phyloP scores from a whole-genome alignment of 2,888 invertebrate genomes.

The Podabrus alpinus region DNA sequence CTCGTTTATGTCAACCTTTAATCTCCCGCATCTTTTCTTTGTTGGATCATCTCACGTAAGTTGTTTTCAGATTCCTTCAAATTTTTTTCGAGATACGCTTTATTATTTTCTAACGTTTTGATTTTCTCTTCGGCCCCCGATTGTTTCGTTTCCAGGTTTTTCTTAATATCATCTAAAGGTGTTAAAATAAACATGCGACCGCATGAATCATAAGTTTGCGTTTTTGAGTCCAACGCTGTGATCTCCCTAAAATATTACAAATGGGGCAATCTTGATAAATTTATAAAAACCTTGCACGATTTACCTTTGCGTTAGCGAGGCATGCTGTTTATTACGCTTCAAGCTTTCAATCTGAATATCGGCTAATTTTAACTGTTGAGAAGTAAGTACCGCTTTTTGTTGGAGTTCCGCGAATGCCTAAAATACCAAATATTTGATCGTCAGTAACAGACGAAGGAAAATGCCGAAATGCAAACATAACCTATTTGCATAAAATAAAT shows the following conservation, averaged over 20 bases:
- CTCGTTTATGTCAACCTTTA: background rate
- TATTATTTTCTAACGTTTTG: constrained; percentile 73
- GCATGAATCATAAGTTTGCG: constrained; percentile 78
- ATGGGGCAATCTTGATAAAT: background rate
- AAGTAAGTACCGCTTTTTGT: constrained; percentile 78
- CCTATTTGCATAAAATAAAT: background rate
- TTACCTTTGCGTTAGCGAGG: constrained; percentile 70
- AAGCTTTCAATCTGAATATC: constrained; percentile 77
- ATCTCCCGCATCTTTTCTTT: constrained; percentile 58
- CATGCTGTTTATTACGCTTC: constrained; percentile 69
- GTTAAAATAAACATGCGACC: constrained; percentile 84
- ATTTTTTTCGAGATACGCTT: constrained; percentile 78
- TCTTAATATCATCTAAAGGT: constrained; percentile 66
- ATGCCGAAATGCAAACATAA: background rate
- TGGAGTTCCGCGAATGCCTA: constrained; percentile 82
- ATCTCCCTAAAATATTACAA: constrained; percentile 58
- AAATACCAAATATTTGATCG: constrained; percentile 15
- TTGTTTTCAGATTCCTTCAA: constrained; percentile 85
- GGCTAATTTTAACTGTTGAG: constrained; percentile 77
- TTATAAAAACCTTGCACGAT: background rate
- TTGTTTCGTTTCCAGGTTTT: constrained; percentile 65
- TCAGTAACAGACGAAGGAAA: background rate
- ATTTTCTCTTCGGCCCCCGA: constrained; percentile 66
- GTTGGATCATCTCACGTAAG: constrained; percentile 80
- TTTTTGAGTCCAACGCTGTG: constrained; percentile 63